A percentile compares a stretch with the other conserved stretches of the same genome.
Conservation (phyloP, 2,888 invertebrate species). For the Hypolimnas misippus region DNA sequence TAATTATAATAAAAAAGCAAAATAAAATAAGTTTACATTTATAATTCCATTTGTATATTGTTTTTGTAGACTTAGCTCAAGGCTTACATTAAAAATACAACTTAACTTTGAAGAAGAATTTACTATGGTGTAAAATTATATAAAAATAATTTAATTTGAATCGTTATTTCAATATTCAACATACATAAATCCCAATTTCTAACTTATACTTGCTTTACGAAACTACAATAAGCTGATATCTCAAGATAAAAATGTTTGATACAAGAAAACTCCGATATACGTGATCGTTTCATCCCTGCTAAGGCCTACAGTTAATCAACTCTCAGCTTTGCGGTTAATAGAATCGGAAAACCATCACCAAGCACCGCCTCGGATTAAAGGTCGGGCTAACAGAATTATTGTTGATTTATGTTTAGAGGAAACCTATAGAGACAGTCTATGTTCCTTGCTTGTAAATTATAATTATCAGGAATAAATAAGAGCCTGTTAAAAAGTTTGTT, state of each 20-base stretch:
- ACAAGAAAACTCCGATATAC: not conserved
- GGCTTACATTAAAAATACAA: no score
- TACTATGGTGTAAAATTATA: no score
- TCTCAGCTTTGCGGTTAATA: slow-evolving; percentile 38
- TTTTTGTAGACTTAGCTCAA: no score
- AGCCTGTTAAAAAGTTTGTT: not conserved
- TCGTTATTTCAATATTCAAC: no score
- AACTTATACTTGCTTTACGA: not conserved
- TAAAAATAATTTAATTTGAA: no score
- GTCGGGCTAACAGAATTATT: slow-evolving; percentile 40
- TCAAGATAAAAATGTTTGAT: not conserved
- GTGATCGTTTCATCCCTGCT: slow-evolving; percentile 7
- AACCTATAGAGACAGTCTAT: slow-evolving; percentile 3
- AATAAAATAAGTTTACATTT: no score
- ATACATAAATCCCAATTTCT: no score
- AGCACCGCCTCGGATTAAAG: slow-evolving; percentile 37
- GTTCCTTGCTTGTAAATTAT: not conserved
- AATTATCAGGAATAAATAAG: not conserved
- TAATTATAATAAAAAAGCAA: no score
- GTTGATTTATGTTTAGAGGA: slow-evolving; percentile 44
- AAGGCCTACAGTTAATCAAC: slow-evolving; percentile 33
- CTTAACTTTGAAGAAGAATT: no score
- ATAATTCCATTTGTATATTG: no score
- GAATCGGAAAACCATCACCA: slow-evolving; percentile 39
- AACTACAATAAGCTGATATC: not conserved